Percentiles rank a stretch among this genome's conserved stretches.
Conservation (phyloP, 92 coral and sea anemone genomes). For the Micromussa lordhowensis region DNA sequence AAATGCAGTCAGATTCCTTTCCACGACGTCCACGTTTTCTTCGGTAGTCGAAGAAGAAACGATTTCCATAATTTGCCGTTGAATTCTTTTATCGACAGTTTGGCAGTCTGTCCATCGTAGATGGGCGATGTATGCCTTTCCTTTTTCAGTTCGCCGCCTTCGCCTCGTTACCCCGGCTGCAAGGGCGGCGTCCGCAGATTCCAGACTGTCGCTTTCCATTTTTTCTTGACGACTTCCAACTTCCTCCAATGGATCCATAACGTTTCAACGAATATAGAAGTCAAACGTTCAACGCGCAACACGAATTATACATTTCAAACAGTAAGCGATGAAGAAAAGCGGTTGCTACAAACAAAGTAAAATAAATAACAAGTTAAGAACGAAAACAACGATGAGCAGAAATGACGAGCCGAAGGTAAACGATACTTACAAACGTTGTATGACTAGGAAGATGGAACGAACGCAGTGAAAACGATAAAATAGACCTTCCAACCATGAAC, state of each 20-base stretch:
- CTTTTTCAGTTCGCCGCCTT: constrained; percentile 3
- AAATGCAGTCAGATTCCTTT: constrained; percentile 1
- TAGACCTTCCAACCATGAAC: too few relatives aligned
- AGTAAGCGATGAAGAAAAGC: too few relatives aligned
- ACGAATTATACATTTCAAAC: too few relatives aligned
- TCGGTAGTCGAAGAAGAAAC: not conserved
- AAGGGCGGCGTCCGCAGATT: not conserved
- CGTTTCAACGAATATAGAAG: too few relatives aligned
- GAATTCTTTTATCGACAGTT: not conserved
- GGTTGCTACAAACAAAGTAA: too few relatives aligned
- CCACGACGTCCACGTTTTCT: not conserved
- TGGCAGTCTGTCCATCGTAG: not conserved
- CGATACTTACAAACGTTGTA: too few relatives aligned
- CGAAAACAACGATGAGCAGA: too few relatives aligned
- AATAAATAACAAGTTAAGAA: too few relatives aligned
- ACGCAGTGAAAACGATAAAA: too few relatives aligned
- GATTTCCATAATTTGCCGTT: not conserved
- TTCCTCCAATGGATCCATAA: not conserved
- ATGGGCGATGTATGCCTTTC: not conserved
- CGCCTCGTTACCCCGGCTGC: not conserved
- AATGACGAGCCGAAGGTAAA: too few relatives aligned
- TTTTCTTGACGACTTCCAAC: not conserved
- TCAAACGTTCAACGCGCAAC: too few relatives aligned
- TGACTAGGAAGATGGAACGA: too few relatives aligned
- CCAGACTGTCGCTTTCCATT: not conserved